These are phyloP conservation scores for Chloroceryle inda DNA, from an alignment of 2,797 vertebrate genomes.

Conservation along the genomic window DNA sequence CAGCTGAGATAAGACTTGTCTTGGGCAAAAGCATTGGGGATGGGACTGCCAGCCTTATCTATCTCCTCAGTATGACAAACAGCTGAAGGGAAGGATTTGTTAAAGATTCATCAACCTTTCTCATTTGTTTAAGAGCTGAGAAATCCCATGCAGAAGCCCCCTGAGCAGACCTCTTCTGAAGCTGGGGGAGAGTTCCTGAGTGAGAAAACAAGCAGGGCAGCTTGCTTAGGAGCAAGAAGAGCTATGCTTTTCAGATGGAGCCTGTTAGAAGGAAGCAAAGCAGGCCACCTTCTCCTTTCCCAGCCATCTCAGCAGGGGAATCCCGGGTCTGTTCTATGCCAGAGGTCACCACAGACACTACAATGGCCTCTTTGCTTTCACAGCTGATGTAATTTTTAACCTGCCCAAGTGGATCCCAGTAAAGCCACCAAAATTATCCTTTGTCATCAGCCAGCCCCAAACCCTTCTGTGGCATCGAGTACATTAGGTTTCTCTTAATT, in stretches of 20 bases:
- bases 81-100: conserved; percentile 28
- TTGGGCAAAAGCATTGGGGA: not conserved
- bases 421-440: not conserved
- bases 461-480: not conserved
- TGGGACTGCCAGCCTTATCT: not conserved
- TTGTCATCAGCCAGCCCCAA: not conserved
- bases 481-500: not conserved
- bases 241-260: not conserved
- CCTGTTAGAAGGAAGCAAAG: not conserved
- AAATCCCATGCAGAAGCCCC: not conserved
- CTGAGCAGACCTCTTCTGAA: not conserved
- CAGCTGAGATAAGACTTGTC: not conserved
- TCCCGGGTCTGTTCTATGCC: not conserved
- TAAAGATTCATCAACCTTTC: conserved; percentile 22
- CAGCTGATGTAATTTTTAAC: not conserved
- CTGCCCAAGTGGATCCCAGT: not conserved
- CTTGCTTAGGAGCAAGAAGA: not conserved
- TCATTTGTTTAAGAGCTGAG: conserved; percentile 9
- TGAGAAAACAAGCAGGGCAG: not conserved
- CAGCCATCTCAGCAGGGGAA: not conserved
- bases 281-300: not conserved
- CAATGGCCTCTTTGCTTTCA: not conserved
- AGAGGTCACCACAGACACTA: not conserved
- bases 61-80: not conserved
- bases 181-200: not conserved